Percentiles rank a stretch among this genome's conserved stretches.
phyloP scores from a whole-genome alignment of 2,888 invertebrate genomes.

The Watsonalla binaria region DNA sequence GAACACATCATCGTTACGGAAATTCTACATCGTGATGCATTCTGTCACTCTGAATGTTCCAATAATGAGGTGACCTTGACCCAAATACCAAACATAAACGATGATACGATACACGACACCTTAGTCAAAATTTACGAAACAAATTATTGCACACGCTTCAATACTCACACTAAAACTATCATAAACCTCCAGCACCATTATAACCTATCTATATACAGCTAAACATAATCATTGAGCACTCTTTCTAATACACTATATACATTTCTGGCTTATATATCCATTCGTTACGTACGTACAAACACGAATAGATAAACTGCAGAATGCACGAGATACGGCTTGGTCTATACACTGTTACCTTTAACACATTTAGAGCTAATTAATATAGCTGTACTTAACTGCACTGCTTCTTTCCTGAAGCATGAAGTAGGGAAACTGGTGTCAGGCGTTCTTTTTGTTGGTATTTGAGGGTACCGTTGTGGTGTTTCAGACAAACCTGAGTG shows the following conservation, averaged over 20 bases:
- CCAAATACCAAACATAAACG: constrained; percentile 49
- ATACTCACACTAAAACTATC: not conserved
- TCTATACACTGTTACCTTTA: constrained; percentile 51
- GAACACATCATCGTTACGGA: constrained; percentile 15
- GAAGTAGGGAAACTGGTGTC: constrained; percentile 22
- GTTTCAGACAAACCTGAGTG: constrained; percentile 93
- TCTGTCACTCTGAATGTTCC: constrained; percentile 9
- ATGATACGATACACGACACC: constrained; percentile 18
- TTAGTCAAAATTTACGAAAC: constrained; percentile 21
- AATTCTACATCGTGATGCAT: constrained; percentile 6
- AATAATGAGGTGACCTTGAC: constrained; percentile 66
- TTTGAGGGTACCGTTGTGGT: constrained; percentile 13
- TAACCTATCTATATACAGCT: not conserved
- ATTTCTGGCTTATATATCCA: not conserved
- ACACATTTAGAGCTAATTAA: constrained; percentile 44
- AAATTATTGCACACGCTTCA: constrained; percentile 11
- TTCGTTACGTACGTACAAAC: not conserved
- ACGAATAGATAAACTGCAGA: constrained; percentile 18
- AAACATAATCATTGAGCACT: not conserved
- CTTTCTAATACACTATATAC: not conserved
- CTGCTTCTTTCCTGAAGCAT: constrained; percentile 64
- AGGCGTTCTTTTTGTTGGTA: constrained; percentile 6
- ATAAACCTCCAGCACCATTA: not conserved
- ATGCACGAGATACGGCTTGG: constrained; percentile 36
- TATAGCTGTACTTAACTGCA: constrained; percentile 64